Base-by-base conservation (phyloP, 2,888 invertebrate genomes). In the Temnothorax ravouxi region DNA sequence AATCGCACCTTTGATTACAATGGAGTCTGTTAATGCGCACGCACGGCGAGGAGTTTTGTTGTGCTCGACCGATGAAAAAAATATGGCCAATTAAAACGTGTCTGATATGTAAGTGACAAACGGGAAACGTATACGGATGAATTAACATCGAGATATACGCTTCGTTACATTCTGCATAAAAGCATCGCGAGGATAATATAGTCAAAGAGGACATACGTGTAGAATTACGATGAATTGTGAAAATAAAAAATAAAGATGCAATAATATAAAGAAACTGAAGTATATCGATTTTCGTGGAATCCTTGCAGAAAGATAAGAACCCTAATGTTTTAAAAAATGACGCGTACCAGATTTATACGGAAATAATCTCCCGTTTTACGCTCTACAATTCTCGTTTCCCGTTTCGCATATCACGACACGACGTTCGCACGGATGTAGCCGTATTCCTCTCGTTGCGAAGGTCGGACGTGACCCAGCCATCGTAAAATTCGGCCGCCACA, bases 401-500 rank as follows among this genome's bases (percentile, higher is more conserved):
- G 81, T 75, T 74, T 56, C 74, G 84, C 74, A 34, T 61, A 62
- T 69, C 62, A 47, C 76, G 54, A 71, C 76, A 64, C 82, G 74
- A 83, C 83, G 83, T 76, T 59, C 61, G 75, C 74, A 29, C 69
- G 82, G 83, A 66, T 71, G 79, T 76, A 50, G 62, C 52, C 66
- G 79, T 29, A 29, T 66, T 52, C 18, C 50, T 47, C 66, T 81
- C 69, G 21, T 38, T 21, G 59, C 71, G 67, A 82, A 84, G 71
- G 79, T 86, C 72, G 81, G 86, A 83, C 77, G 71, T 84, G 84
- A 83, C 71, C 84, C 81, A 76, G 71, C 74, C 84, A 64, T 77
- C 83, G 85, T 83, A 83, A 87, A 87, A 84, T 88, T 91, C 86
- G 81, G 82, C 83, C 85, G 79, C 79, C 72, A 79, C 87, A 84